Percentiles rank a stretch among this genome's conserved stretches.
phyloP scores from a whole-genome alignment of 2,888 invertebrate genomes.

The Caenorhabditis doughertyi region DNA sequence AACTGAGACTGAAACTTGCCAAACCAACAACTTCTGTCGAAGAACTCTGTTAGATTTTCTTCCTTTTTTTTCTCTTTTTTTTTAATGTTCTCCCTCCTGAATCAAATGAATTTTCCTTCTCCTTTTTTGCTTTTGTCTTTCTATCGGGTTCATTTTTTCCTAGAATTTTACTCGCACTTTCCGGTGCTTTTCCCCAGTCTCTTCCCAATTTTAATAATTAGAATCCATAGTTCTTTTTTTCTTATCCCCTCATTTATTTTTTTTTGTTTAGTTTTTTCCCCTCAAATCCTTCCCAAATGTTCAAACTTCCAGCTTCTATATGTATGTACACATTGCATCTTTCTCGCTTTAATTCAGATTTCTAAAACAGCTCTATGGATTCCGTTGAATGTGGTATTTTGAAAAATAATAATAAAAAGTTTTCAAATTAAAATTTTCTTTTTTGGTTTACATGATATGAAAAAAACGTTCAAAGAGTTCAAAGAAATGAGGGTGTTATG shows the following conservation, averaged over 20 bases:
- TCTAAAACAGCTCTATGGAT: conserved; percentile 60
- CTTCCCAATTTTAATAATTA: conserved; percentile 1
- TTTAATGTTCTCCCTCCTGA: conserved; percentile 2
- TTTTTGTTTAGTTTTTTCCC: neutral
- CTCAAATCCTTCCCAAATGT: conserved; percentile 24
- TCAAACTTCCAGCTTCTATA: conserved; percentile 53
- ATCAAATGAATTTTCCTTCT: conserved; percentile 9
- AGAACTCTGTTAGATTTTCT: conserved; percentile 35
- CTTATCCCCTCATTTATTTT: conserved; percentile 10
- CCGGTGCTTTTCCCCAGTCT: conserved; percentile 35
- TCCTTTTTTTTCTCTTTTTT: neutral
- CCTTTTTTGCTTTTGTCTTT: conserved; percentile 54
- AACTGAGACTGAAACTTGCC: conserved; percentile 64
- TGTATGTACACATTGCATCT: conserved; percentile 62
- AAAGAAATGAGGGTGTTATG: too few species aligned
- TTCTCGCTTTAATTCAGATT: conserved; percentile 63
- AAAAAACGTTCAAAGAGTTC: too few species aligned
- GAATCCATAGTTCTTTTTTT: conserved; percentile 1
- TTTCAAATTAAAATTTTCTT: too few species aligned
- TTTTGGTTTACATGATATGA: too few species aligned
- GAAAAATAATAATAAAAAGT: conserved; percentile 34
- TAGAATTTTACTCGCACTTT: conserved; percentile 37
- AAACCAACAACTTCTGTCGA: conserved; percentile 47
- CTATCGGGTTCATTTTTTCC: conserved; percentile 33
- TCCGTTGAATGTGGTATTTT: conserved; percentile 62